Evolutionary conservation across 1,140 invertebrate species (phyloP).

Genomic region (Heliconius eleuchia): DNA sequence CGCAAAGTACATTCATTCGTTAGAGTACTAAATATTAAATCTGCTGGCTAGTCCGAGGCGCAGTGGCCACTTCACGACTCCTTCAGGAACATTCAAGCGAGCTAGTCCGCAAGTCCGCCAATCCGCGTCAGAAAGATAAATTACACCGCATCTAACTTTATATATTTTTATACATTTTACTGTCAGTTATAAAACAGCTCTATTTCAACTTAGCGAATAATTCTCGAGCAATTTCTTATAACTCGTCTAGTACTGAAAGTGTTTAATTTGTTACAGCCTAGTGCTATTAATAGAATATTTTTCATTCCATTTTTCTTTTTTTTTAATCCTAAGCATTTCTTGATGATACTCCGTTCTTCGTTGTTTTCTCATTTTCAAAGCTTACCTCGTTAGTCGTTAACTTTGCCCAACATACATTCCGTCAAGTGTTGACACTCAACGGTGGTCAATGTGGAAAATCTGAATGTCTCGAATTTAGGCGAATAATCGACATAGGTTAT

Average conservation of each 20-base stretch:
- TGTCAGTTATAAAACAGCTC: conserved; percentile 1
- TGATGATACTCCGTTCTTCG: too few relatives aligned
- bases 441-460: too few relatives aligned
- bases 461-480: too few relatives aligned
- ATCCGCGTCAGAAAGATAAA: conserved; percentile 3
- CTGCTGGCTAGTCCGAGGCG: background rate
- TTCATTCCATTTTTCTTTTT: background rate
- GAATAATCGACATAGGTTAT: too few relatives aligned
- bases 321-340: background rate
- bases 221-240: background rate
- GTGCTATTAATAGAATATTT: background rate
- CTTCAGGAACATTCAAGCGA: conserved; percentile 9
- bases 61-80: conserved; percentile 8
- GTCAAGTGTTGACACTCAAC: background rate
- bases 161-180: conserved; percentile 5
- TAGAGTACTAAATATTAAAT: background rate
- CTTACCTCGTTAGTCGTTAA: too few relatives aligned
- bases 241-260: background rate
- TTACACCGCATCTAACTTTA: conserved; percentile 1
- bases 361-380: too few relatives aligned
- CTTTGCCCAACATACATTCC: background rate
- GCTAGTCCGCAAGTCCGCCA: background rate
- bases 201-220: background rate
- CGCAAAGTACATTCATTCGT: background rate
- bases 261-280: conserved; percentile 7